These are phyloP conservation scores for Oscheius sp. DNA, from an alignment of 2,888 invertebrate species.

Conservation along the genomic window DNA sequence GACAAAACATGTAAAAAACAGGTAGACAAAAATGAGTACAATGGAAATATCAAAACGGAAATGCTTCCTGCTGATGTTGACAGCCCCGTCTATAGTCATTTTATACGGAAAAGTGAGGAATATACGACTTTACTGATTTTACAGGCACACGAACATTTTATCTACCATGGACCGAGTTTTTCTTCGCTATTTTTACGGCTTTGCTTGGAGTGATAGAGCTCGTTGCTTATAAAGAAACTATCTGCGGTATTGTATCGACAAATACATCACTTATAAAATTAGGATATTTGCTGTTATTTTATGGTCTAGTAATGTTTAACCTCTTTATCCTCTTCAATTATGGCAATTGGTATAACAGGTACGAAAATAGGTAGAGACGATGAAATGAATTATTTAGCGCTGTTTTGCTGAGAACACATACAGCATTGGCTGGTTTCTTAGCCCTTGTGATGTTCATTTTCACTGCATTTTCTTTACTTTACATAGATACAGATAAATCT, in stretches of 20 bases:
- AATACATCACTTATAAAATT: no score
- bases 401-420: background rate
- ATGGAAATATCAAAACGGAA: background rate
- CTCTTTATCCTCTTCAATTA: conserved; percentile 6
- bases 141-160: background rate
- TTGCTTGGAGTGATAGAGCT: background rate
- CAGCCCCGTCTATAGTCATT: conserved; percentile 7
- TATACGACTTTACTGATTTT: background rate
- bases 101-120: conserved; percentile 2
- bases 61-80: conserved; percentile 2
- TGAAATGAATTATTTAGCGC: background rate
- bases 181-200: conserved; percentile 1
- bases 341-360: conserved; percentile 10
- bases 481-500: background rate
- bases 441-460: background rate
- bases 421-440: background rate
- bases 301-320: conserved; percentile 1
- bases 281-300: background rate
- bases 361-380: background rate
- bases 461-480: background rate
- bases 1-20: background rate
- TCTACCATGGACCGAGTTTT: conserved; percentile 3
- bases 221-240: conserved; percentile 2
- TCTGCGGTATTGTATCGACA: background rate
- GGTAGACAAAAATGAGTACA: background rate